These are phyloP conservation scores for Triplophysa yarkandensis DNA, from an alignment of 2,797 vertebrate genomes.

Conservation along the genomic window DNA sequence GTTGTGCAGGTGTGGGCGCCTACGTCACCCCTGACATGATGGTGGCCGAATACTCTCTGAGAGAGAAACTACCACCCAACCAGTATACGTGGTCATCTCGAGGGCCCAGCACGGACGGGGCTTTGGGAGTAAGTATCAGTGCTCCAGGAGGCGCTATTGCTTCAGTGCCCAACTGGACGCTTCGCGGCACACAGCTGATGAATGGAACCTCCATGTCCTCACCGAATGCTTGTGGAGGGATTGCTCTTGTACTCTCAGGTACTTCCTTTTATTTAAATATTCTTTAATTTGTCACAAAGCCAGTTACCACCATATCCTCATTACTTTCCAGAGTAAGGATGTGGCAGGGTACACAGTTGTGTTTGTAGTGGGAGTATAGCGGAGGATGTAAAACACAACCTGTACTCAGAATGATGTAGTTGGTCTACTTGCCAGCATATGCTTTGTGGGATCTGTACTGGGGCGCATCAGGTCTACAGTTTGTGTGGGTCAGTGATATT, in stretches of 20 bases:
- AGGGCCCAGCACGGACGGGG: constrained; percentile 94
- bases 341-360: too few relatives aligned
- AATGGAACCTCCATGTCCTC: constrained; percentile 99
- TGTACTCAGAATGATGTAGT: too few relatives aligned
- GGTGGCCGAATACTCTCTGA: constrained; percentile 96
- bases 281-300: too few relatives aligned
- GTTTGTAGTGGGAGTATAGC: too few relatives aligned
- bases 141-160: constrained; percentile 97
- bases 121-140: constrained; percentile 96
- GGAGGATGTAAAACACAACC: too few relatives aligned
- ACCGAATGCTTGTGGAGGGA: constrained; percentile 96
- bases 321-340: too few relatives aligned
- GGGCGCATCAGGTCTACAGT: too few relatives aligned
- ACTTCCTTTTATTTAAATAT: background rate
- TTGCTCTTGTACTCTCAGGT: constrained; percentile 94
- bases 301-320: too few relatives aligned
- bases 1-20: constrained; percentile 87
- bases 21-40: constrained; percentile 99
- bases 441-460: too few relatives aligned
- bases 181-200: constrained; percentile 97
- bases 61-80: constrained; percentile 96
- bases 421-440: too few relatives aligned
- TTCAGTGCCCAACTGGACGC: constrained; percentile 98
- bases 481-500: too few relatives aligned
- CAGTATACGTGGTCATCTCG: constrained; percentile 99